Percentiles rank a stretch among this genome's conserved stretches.
phyloP scores from a whole-genome alignment of 2,113 vertebrate genomes.

The Phalacrocorax carbo region DNA sequence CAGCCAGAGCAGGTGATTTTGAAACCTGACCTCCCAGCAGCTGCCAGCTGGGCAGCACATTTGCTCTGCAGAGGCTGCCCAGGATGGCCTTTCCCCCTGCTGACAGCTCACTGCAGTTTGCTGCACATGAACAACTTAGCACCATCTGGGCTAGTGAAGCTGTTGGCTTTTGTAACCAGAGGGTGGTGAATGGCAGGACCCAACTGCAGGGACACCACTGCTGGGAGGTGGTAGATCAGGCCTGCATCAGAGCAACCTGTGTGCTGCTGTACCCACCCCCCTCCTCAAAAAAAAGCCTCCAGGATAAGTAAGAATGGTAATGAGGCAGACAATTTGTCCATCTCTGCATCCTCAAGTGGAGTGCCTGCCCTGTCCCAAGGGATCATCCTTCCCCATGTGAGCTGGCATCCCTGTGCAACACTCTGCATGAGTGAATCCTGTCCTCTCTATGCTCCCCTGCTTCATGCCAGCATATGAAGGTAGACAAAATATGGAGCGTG shows the following conservation, averaged over 20 bases:
- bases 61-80: constrained; percentile 8
- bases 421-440: accelerated
- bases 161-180: neutral
- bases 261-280: neutral
- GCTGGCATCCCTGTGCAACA: neutral
- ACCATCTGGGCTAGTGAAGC: accelerated
- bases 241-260: neutral
- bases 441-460: neutral
- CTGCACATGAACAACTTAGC: neutral
- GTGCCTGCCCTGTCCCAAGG: neutral
- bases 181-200: accelerated
- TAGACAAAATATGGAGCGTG: neutral
- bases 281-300: neutral
- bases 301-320: neutral
- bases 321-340: too few relatives aligned
- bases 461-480: neutral
- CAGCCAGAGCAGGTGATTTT: constrained; percentile 75
- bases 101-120: constrained; percentile 43
- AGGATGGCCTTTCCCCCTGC: constrained; percentile 38
- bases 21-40: constrained; percentile 85
- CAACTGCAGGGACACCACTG: neutral
- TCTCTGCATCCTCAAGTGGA: neutral
- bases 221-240: neutral
- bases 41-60: constrained; percentile 69
- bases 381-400: neutral